Evolutionary conservation across 2,113 vertebrate species (phyloP), one percentile per base, ranked within the genome.

Genomic region (Equus przewalskii): DNA sequence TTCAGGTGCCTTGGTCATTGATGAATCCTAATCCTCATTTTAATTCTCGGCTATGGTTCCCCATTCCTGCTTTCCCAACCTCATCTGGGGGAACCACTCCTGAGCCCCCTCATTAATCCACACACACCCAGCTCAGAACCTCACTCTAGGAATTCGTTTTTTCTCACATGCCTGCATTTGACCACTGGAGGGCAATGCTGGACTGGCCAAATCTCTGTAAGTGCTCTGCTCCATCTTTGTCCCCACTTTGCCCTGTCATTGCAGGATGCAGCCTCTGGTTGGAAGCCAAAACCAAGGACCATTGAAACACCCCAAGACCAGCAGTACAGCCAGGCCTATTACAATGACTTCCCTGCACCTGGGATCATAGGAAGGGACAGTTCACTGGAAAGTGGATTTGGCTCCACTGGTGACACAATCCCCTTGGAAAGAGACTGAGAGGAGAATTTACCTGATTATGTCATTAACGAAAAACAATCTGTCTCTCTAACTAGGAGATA

Each of bases 101-200:
- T 2, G 19, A 69, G 7, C 2, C 56, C 70, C n/a, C 6, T 94
- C 18, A 0, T 69, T 58, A 70, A 75, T 24, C 76, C 1, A 0
- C 76, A 69, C 28, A 44, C 51, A 70, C 18, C n/a, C 64, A 19
- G 41, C 58, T 70, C 12, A 73, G 73, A 88, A 70, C 33, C 49
- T 96, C 44, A 33, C 3, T 54, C 65, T 58, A 30, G 62, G 49
- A 92, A 91, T 81, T 82, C 1, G 0, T n/a, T 5, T 1, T 46
- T 76, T 36, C 36, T 22, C 21, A 21, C 13, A 85, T 84, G 46
- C 72, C 81, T 92, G 30, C 41, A 11, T 95, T 72, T 96, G 92
- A 90, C 96, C 98, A 97, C 97, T 98, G 88, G 97, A 93, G 97
- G 98, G 98, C 97, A 98, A 83, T 98, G 97, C 86, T 87, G 82